Evolutionary conservation across 2,888 invertebrate species (phyloP).

Genomic region (Scaptomyza polygonia): DNA sequence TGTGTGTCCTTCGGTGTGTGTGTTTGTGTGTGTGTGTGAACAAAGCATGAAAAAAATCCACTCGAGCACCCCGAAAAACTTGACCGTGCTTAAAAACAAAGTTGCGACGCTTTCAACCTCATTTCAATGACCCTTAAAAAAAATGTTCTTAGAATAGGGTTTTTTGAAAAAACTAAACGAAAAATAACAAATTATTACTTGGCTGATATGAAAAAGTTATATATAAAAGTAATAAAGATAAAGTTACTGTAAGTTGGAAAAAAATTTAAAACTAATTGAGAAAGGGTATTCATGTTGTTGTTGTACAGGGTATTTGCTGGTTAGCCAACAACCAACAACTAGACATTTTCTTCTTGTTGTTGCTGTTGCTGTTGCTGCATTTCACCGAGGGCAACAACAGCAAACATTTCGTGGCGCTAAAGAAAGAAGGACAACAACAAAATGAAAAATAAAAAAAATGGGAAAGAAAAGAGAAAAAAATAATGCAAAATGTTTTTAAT

Average conservation of each 20-base stretch:
- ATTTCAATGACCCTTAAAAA: constrained; percentile 7
- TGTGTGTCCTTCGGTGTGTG: constrained; percentile 48
- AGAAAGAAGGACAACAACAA: constrained; percentile 12
- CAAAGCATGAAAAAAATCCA: constrained; percentile 31
- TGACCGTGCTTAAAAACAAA: constrained; percentile 74
- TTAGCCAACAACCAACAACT: not conserved
- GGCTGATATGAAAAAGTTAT: too few species aligned
- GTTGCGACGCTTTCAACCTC: constrained; percentile 42
- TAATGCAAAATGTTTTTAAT: constrained; percentile 81
- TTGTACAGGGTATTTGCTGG: not conserved
- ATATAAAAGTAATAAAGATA: too few species aligned
- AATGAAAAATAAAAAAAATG: not conserved
- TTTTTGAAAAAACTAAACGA: not conserved
- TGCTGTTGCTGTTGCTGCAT: constrained; percentile 22
- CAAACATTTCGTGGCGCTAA: constrained; percentile 18
- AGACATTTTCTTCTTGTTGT: constrained; percentile 3
- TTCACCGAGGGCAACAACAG: constrained; percentile 29
- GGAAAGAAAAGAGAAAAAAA: constrained; percentile 34
- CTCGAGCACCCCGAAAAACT: constrained; percentile 45
- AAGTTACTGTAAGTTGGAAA: too few species aligned
- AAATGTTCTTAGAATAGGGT: not conserved
- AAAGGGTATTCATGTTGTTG: too few species aligned
- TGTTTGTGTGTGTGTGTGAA: too few species aligned
- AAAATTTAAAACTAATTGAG: too few species aligned
- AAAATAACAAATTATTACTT: too few species aligned